A percentile compares a stretch with the other conserved stretches of the same genome.
Evolutionary conservation across 2,797 vertebrate genomes (phyloP).

Genomic region (Chiloscyllium punctatum): DNA sequence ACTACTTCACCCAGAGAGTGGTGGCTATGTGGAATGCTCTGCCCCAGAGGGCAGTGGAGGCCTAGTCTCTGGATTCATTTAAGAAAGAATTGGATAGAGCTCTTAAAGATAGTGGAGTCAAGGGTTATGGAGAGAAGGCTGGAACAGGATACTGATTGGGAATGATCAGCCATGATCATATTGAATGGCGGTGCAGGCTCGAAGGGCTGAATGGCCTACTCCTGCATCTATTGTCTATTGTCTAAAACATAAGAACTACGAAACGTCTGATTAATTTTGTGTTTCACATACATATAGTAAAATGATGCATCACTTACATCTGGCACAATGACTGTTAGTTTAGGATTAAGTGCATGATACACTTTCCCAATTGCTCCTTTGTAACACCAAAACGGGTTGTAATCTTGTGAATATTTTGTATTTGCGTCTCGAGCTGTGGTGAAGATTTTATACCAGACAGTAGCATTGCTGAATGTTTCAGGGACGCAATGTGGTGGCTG

Average conservation of each 20-base stretch:
- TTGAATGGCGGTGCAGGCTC: too few relatives aligned
- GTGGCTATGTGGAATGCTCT: too few relatives aligned
- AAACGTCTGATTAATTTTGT: not conserved
- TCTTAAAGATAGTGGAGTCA: too few relatives aligned
- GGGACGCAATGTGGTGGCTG: slow-evolving; percentile 90
- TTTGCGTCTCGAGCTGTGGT: slow-evolving; percentile 87
- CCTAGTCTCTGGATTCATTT: too few relatives aligned
- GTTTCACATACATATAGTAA: slow-evolving; percentile 33
- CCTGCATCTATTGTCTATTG: too few relatives aligned
- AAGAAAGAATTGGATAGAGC: too few relatives aligned
- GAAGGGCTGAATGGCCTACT: too few relatives aligned
- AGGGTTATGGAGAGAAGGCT: too few relatives aligned
- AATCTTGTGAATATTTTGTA: slow-evolving; percentile 92
- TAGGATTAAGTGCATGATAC: slow-evolving; percentile 92
- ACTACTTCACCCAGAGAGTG: too few relatives aligned
- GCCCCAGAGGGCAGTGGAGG: too few relatives aligned
- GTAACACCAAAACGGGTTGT: slow-evolving; percentile 99
- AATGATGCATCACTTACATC: slow-evolving; percentile 69
- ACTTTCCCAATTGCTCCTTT: slow-evolving; percentile 96
- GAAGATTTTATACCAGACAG: slow-evolving; percentile 95
- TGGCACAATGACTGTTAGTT: slow-evolving; percentile 91
- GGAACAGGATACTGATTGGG: too few relatives aligned
- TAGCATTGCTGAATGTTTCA: slow-evolving; percentile 91
- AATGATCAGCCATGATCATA: too few relatives aligned
- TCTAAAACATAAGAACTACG: not conserved